Evolutionary conservation across 2,888 invertebrate genomes (phyloP), one percentile per base, ranked within the genome.

Genomic region (Mythimna vitellina): DNA sequence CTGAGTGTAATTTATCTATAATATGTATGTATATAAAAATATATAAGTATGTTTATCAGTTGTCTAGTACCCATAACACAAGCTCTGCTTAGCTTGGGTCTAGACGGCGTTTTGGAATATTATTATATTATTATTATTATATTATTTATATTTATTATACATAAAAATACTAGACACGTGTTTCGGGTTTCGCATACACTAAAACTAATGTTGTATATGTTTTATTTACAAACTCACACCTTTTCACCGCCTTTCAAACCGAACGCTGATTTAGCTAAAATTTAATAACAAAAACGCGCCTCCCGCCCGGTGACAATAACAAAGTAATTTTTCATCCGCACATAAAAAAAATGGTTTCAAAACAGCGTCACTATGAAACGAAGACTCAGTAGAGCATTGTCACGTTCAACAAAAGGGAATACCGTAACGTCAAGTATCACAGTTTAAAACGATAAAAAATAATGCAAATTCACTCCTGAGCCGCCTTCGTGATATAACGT

Each of bases 381-480:
- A 87, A 89, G 88, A 91, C 88, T 91, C 92, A 90, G 79, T 88
- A 89, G 81, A 67, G 87, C 89, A 92, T 95, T 95, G 94, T 95
- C 91, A 88, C 84, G 86, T 80, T 64, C 81, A 84, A 94, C 93
- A 93, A 93, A 91, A 89, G 91, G 89, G 86, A 73, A 73, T 76
- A 83, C 85, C 70, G 87, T 81, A 89, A 89, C 90, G 88, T 91
- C 93, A 91, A 93, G 93, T 93, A 93, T 92, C 93, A 91, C 86
- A 86, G 87, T 85, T 88, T 88, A 88, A 86, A 91, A 90, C 91
- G 92, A 92, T 92, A 93, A 95, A 95, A 95, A 94, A 94, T 94
- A 94, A 95, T 94, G 95, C 93, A 94, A 92, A 94, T 93, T 94
- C 94, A 95, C 93, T 92, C 87, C 87, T 84, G 86, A 83, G 83